Evolutionary conservation across 2,113 vertebrate genomes (phyloP), one percentile per base, ranked within the genome.

Genomic region (Aldabrachelys gigantea): DNA sequence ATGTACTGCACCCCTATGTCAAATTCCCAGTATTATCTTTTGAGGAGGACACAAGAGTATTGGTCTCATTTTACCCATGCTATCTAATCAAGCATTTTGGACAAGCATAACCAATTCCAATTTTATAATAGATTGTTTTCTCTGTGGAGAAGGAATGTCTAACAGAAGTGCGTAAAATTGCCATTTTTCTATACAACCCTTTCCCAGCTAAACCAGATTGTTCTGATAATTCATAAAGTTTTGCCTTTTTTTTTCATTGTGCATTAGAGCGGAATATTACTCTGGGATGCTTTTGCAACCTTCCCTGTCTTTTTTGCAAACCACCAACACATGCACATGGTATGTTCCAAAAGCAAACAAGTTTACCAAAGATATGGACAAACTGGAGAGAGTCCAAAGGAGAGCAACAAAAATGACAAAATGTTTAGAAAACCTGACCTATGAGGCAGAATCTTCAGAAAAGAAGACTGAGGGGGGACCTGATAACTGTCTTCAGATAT

Each of bases 211-310:
- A 62, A 62, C 12, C 59, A 31, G 12, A 62, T 62, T 62, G 25
- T 62, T 54, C 59, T 62, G 29, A 31, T 62, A 29, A 62, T 62
- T 62, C 59, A 62, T 31, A 31, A 62, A 62, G 29, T 62, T 69
- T 95, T 95, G 72, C 79, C 10, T 10, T 13, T 57, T 86, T 62
- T 35, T 93, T 38, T 31, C 49, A 82, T 10, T 29, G 88, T 88
- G 17, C 21, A 47, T 29, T 52, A n/a, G 2, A 88, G n/a, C 38
- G 89, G 4, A 0, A 4, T 8, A 35, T 25, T 59, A 1, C 10
- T 44, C 10, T 25, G 76, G 57, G 35, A 78, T 90, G 56, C 1
- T 41, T 53, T 76, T 6, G 21, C 57, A 59, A 31, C 57, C 57
- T 59, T 59, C 5, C 5, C 3, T 52, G 54, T 47, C 49, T 79